Evolutionary conservation across 2,888 invertebrate species (phyloP), one percentile per base, ranked within the genome.

Genomic region (Volucella inflata): DNA sequence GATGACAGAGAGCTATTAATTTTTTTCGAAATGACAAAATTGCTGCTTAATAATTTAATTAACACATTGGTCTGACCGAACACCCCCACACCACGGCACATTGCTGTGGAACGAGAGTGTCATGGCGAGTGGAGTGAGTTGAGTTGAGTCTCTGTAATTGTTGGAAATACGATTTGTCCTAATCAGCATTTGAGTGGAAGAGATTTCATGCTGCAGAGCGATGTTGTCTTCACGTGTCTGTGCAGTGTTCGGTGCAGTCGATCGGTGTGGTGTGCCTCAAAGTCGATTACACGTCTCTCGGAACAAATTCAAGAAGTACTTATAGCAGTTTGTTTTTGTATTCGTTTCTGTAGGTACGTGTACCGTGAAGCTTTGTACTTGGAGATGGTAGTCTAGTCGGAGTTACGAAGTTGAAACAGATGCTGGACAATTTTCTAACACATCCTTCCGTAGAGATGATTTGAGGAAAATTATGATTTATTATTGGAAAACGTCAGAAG

Each of bases 161-260:
- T 40, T 36, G 64, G 8, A 50, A 68, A 38, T 65, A 38, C 75
- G 65, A 84, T 80, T 76, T 71, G 80, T 53, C 36, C 46, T 75
- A 80, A 84, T 84, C 75, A 84, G 55, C 59, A 67, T 64, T 79
- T 65, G 65, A 76, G 75, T 75, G 75, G 30, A 80, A 71, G 71
- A 76, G 84, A 80, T 84, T 84, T 79, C 48, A 9, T 6, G 30
- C 51, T 64, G 21, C 17, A 11, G 42, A 65, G 51, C 57, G 68
- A 64, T 50, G 57, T 50, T 48, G 59, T 59, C 72, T 40, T 11
- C 9, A 51, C 30, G 57, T 42, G 42, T 21, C 16, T 72, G 62
- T 8, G 44, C 17, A 42, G 40, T 16, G 17, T 51, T n/a, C 3
- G 21, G 21, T 62, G 68, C 53, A 36, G 2, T 12, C 21, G 14